Base-by-base conservation (phyloP, 2,888 invertebrate genomes). In the Drosophila nr. perissopoda region DNA sequence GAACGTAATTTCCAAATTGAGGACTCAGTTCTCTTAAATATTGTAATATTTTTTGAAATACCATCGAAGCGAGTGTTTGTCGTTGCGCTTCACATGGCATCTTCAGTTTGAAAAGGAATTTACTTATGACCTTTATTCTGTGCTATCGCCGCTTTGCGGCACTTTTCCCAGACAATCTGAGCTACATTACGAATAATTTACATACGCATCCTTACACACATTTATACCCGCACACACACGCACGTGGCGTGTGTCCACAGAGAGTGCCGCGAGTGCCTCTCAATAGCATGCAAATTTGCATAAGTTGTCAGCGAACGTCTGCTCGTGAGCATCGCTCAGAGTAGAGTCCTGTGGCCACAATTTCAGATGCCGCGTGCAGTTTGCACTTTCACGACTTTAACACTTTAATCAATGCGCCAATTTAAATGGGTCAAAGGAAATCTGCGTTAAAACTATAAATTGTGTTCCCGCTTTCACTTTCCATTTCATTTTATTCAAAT, bases 231-330 rank as follows among this genome's bases (percentile, higher is more conserved):
- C 54, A 70, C 59, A 27, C 60, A 54, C 62, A 61, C 42, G 16
- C 34, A 42, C 42, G 49, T 42, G 48, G 27, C 8, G 45, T 13
- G 48, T 11, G 51, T 27, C 49, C 57, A 51, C 38, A 56, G 48
- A 49, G 40, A 8, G 13, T 29, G 76, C 52, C 69, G 72, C 87
- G 82, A 77, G 73, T 85, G 87, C 80, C 80, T 81, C 84, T 89
- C 89, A 82, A 85, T 89, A 87, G 85, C 85, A 76, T 54, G 56
- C 45, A 80, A 85, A 85, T 85, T 85, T 85, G 85, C 89, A 85
- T 89, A 85, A 89, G 89, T 82, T 87, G 85, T 66, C 89, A 89
- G 82, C 73, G 66, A 87, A 71, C 77, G 84, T 74, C 69, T 78
- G 86, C 45, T 69, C 34, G 38, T 33, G n/a, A 6, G 59, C 58